Percentiles rank a stretch among this genome's conserved stretches.
These are phyloP conservation scores for Propithecus deckenii DNA, from an alignment of 2,797 vertebrate species.

Conservation along the genomic window DNA sequence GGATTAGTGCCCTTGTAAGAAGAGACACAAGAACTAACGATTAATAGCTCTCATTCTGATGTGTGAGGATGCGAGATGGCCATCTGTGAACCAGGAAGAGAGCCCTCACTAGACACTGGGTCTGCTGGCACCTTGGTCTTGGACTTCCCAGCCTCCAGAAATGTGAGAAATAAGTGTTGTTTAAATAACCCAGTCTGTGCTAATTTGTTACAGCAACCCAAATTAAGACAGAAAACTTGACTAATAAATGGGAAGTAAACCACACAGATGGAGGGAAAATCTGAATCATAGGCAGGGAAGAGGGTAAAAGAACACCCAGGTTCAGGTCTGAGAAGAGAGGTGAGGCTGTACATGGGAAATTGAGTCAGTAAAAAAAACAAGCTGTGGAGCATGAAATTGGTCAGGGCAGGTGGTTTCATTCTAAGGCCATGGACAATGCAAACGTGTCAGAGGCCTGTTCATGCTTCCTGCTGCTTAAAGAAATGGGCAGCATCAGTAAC, in stretches of 20 bases:
- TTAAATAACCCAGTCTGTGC: neutral
- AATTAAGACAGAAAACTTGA: neutral
- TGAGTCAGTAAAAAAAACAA: neutral
- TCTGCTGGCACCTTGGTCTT: neutral
- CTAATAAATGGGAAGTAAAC: neutral
- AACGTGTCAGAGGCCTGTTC: neutral
- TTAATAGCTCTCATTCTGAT: neutral
- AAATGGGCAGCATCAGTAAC: too few relatives aligned
- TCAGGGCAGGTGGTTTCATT: neutral
- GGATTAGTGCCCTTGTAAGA: neutral
- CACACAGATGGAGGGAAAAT: neutral
- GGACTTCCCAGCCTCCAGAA: neutral
- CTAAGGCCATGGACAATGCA: neutral
- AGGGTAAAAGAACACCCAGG: neutral
- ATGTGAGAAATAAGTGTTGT: neutral
- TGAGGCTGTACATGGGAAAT: neutral
- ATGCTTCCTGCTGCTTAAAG: neutral
- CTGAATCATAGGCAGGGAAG: neutral
- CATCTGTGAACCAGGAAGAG: neutral
- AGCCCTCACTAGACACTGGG: neutral
- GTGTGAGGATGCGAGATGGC: neutral
- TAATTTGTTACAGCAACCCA: neutral
- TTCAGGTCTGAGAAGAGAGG: neutral
- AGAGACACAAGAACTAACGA: neutral
- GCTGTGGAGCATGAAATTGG: neutral